Evolutionary conservation across 2,888 invertebrate species (phyloP).

Genomic region (Escarpia spicata): DNA sequence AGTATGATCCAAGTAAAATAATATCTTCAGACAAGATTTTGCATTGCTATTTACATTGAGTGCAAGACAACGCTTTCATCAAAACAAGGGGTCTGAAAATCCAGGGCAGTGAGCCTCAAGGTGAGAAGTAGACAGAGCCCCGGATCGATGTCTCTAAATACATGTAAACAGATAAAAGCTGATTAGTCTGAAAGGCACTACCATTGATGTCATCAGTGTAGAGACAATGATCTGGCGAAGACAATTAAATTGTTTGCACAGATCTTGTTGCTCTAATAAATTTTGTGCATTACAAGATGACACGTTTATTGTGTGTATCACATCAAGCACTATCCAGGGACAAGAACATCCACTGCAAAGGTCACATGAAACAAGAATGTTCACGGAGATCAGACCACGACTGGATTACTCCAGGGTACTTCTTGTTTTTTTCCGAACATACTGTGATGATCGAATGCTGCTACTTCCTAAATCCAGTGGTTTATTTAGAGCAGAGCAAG

Average conservation of each 20-base stretch:
- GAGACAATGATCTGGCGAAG: background rate
- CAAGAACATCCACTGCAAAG: background rate
- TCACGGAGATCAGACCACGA: background rate
- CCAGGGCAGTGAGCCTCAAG: background rate
- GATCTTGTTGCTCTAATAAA: background rate
- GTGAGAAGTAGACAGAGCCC: no score
- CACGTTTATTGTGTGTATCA: background rate
- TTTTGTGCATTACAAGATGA: background rate
- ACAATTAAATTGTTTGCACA: conserved; percentile 1
- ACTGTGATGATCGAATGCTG: background rate
- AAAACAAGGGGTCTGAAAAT: background rate
- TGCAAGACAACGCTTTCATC: background rate
- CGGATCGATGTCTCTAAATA: background rate
- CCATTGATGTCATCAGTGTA: background rate
- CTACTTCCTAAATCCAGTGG: background rate
- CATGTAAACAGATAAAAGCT: background rate
- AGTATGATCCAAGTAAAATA: no score
- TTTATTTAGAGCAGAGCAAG: background rate
- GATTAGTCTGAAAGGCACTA: background rate
- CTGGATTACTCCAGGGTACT: background rate
- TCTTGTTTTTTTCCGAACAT: background rate
- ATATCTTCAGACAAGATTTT: no score
- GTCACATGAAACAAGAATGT: background rate
- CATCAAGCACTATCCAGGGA: background rate
- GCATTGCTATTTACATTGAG: background rate